Evolutionary conservation across 1,140 invertebrate species (phyloP).

Genomic region (Aradophagus sp.): DNA sequence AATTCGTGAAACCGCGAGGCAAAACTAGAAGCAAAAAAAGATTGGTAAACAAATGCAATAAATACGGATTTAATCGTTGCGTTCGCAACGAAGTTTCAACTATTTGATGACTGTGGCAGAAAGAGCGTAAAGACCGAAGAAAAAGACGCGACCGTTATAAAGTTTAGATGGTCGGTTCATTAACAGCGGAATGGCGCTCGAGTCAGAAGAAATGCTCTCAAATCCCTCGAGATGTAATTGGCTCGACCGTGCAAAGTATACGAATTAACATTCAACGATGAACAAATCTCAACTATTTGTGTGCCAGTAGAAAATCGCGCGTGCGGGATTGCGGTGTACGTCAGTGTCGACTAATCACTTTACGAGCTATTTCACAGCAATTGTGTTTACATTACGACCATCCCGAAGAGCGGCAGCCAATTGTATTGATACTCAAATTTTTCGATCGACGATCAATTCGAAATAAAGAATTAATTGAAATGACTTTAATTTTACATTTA

Average conservation of each 20-base stretch:
- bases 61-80: conserved; percentile 65
- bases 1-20: no score
- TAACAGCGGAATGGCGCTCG: conserved; percentile 61
- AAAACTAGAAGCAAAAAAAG: no score
- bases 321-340: no score
- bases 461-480: no score
- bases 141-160: conserved; percentile 57
- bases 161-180: conserved; percentile 68
- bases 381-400: no score
- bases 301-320: conserved; percentile 2
- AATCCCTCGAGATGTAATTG: conserved; percentile 66
- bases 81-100: conserved; percentile 50
- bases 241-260: conserved; percentile 57
- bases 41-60: conserved; percentile 66
- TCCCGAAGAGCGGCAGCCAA: no score
- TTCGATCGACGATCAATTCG: no score
- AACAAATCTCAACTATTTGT: conserved; percentile 38
- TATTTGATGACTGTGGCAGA: conserved; percentile 54
- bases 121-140: conserved; percentile 49
- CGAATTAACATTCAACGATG: conserved; percentile 58
- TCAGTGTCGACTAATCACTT: no score
- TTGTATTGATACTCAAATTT: no score
- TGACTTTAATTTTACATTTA: no score
- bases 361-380: no score
- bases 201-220: conserved; percentile 58